Conservation (phyloP, 1,140 invertebrate species). For the Megathymus violae region DNA sequence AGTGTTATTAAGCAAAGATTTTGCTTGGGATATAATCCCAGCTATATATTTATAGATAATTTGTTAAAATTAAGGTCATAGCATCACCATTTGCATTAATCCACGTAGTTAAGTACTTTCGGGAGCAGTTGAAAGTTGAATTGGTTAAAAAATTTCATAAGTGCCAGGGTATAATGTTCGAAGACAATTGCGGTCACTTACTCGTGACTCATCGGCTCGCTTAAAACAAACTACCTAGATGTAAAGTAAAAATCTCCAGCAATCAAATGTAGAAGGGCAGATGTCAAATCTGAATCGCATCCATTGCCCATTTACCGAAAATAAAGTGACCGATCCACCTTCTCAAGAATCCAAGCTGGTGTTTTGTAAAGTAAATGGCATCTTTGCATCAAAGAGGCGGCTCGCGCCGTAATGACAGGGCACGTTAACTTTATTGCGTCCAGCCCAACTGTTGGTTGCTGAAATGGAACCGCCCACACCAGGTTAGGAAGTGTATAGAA, state of each 20-base stretch:
- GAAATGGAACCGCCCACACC: slow-evolving; percentile 33
- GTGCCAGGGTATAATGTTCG: no score
- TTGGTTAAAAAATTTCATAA: no score
- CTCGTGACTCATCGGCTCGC: no score
- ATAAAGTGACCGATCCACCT: slow-evolving; percentile 9
- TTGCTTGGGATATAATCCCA: no score
- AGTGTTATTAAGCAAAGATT: background rate
- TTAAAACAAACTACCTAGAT: no score
- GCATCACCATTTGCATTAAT: no score
- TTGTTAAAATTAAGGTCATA: no score
- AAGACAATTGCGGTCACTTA: no score
- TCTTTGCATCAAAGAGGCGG: slow-evolving; percentile 40
- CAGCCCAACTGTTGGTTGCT: slow-evolving; percentile 35
- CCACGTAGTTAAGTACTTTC: no score
- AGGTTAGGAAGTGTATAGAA: slow-evolving; percentile 2
- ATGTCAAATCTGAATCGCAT: background rate
- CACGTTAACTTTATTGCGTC: slow-evolving; percentile 47
- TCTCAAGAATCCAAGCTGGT: background rate
- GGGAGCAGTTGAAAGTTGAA: no score
- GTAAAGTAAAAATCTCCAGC: no score
- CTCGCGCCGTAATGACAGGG: slow-evolving; percentile 48
- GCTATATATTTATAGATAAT: no score
- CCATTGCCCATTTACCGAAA: slow-evolving; percentile 1
- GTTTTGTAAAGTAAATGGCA: slow-evolving; percentile 33
- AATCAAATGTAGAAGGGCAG: background rate